Conservation (phyloP, 2,113 vertebrate species). For the Xiphophorus hellerii region DNA sequence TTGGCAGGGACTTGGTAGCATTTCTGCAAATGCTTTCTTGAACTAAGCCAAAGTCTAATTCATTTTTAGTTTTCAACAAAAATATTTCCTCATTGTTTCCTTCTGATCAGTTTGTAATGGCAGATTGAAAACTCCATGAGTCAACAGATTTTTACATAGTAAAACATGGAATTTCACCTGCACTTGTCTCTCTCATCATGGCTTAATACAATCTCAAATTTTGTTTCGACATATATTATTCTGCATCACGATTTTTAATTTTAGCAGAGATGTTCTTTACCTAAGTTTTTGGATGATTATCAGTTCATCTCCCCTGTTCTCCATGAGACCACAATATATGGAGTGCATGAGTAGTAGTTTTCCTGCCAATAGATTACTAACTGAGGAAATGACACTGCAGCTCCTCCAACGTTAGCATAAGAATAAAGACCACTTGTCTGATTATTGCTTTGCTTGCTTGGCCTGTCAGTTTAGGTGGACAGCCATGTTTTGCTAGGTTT, state of each 20-base stretch:
- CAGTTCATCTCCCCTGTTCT: background rate
- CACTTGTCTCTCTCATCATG: background rate
- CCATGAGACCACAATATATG: background rate
- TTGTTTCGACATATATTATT: background rate
- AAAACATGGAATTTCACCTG: background rate
- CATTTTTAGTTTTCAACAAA: background rate
- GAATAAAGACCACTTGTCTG: background rate
- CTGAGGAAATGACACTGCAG: background rate
- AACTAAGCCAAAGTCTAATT: background rate
- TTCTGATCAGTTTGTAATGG: background rate
- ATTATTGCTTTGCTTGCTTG: background rate
- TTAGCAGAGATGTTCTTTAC: background rate
- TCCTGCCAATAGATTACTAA: background rate
- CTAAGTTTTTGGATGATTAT: no score
- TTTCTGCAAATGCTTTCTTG: no score
- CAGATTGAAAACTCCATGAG: background rate
- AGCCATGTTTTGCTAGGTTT: no score
- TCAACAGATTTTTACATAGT: background rate
- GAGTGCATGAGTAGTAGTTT: background rate
- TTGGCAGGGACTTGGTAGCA: no score
- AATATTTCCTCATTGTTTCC: no score
- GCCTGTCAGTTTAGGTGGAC: no score
- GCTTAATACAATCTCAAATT: background rate
- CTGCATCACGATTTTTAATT: background rate
- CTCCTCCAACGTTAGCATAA: background rate